Evolutionary conservation across 2,888 invertebrate genomes (phyloP).

Genomic region (Sclerodermus sp.): DNA sequence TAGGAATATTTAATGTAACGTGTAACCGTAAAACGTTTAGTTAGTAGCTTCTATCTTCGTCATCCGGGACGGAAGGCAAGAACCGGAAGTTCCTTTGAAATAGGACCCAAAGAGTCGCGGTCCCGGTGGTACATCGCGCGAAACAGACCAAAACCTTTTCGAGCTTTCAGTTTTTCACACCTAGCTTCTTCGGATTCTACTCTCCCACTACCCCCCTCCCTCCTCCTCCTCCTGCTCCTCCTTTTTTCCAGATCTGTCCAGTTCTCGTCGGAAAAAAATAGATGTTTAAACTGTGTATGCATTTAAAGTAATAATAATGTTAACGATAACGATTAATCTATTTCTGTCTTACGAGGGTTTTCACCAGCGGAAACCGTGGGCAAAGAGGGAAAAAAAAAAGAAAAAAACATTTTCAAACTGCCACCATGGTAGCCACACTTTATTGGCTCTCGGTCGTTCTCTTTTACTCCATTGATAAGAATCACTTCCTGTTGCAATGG

Average conservation of each 20-base stretch:
- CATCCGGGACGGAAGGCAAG: constrained; percentile 1
- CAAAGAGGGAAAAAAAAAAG: no score
- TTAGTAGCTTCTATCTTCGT: constrained; percentile 36
- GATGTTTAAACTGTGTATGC: constrained; percentile 46
- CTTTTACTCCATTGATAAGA: no score
- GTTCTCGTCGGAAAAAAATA: constrained; percentile 36
- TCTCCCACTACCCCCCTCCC: neutral
- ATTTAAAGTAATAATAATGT: constrained; percentile 43
- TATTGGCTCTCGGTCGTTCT: no score
- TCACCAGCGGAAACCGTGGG: no score
- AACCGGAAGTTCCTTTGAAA: constrained; percentile 33
- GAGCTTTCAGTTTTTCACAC: no score
- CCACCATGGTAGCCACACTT: no score
- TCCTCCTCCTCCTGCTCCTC: constrained; percentile 8
- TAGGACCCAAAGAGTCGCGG: constrained; percentile 34
- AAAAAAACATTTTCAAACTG: no score
- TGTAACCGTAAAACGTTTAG: constrained; percentile 38
- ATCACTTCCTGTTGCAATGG: no score
- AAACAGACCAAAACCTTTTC: constrained; percentile 14
- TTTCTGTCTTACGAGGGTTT: no score
- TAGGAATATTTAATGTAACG: constrained; percentile 38
- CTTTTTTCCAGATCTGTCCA: constrained; percentile 13
- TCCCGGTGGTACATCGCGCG: constrained; percentile 21
- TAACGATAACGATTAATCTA: constrained; percentile 31
- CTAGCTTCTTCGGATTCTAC: neutral